Evolutionary conservation across 2,888 invertebrate genomes (phyloP).

Genomic region (Hypomecis atomaria): DNA sequence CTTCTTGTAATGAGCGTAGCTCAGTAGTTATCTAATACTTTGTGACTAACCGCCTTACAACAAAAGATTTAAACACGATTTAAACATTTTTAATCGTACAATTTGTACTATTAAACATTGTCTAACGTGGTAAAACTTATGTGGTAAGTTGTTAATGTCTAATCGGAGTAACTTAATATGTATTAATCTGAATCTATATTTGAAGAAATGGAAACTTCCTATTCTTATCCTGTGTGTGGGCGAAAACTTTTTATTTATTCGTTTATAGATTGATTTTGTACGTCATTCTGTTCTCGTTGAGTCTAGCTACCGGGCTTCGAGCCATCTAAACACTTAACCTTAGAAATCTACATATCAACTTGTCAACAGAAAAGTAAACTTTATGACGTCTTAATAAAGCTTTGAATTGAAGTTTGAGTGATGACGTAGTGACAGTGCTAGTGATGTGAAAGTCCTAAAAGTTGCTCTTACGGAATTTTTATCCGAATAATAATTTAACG

Average conservation of each 20-base stretch:
- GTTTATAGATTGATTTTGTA: conserved; percentile 67
- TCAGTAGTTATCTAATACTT: no score
- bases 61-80: no score
- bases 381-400: conserved; percentile 22
- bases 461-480: background rate
- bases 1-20: no score
- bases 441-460: conserved; percentile 20
- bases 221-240: conserved; percentile 60
- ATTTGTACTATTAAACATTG: no score
- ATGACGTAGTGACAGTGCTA: conserved; percentile 6
- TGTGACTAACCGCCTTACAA: no score
- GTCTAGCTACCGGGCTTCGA: conserved; percentile 74
- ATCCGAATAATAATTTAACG: no score
- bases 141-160: no score
- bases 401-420: conserved; percentile 5
- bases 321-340: conserved; percentile 46
- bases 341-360: conserved; percentile 24
- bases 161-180: no score
- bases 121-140: no score
- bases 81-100: no score
- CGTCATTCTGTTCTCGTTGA: conserved; percentile 71
- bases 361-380: conserved; percentile 11
- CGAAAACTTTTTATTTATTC: conserved; percentile 64
- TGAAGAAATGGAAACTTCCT: conserved; percentile 23
- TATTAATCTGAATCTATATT: no score